Evolutionary conservation across 2,888 invertebrate species (phyloP), one percentile per base, ranked within the genome.

Genomic region (Glaucopsyche alexis): DNA sequence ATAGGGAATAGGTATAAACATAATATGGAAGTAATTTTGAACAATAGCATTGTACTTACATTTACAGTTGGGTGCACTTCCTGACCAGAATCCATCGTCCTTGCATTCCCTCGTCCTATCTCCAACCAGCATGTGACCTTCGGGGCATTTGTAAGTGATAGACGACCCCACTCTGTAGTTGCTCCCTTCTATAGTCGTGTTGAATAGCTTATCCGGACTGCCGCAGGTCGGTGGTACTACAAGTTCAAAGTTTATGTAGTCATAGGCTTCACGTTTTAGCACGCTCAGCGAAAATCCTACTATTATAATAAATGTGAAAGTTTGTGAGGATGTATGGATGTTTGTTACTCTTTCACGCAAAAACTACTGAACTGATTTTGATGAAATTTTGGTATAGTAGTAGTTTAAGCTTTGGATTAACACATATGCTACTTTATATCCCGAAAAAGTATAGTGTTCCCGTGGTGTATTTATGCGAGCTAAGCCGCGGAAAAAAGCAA

Each of bases 221-320:
- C 98, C 98, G 82, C 98, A 98, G 0, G 95, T 94, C 4, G 96
- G 94, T 0, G 98, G 97, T 77, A 95, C 97, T 97, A 87, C 40
- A 16, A 85, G 85, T 78, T 75, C 74, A 80, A 74, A 76, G 72
- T 72, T 72, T 29, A 55, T 29, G 50, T 55, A 71, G 11, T 71
- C n/a, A 16, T 38, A 29, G 14, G 14, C 29, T 50, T 14, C 7
- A 38, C 11, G 16, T n/a, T 2, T 67, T 67, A 40, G 69, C 16
- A 47, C 29, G 69, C 47, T 47, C 11, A 19, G 19, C 45, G 69
- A 9, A 70, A 60, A 42, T 9, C 55, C 0, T 7, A 11, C 11
- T 47, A 13, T 11, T 47, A 29, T 29, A 3, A 29, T 29, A 29
- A 29, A 29, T 29, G 29, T 29, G 29, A 29, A 29, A 29, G 29